Evolutionary conservation across 1,140 invertebrate genomes (phyloP), one percentile per base, ranked within the genome.

Genomic region (Trachymyrmex cornetzi): DNA sequence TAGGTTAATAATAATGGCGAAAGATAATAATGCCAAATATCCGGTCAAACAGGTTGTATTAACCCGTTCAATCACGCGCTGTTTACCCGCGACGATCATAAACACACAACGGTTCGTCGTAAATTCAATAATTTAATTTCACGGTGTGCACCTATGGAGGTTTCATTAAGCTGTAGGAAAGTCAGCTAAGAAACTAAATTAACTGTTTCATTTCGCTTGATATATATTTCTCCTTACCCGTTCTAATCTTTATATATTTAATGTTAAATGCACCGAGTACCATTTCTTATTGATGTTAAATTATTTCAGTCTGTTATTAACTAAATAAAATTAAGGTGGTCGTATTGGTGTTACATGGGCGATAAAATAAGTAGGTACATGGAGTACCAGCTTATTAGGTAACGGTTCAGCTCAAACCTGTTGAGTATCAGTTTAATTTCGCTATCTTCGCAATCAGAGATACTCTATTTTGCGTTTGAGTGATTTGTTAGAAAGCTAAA

Each of bases 11-110:
- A 66, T 44, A 66, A 64, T 24, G 48, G 19, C 30, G 48, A 80
- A 67, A 80, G 48, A 4, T 77, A 85, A 77, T 64, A 79, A 79
- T 24, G 24, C 38, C 22, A 69, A 77, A 85, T 80, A 85, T 84
- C 80, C 69, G 24, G 69, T 75, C 24, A 50, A 75, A 74, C 69
- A 61, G 57, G 80, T 75, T 38, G 67, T 14, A 75, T 63, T 48
- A 75, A 63, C 16, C 59, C 38, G 9, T 38, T 61, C 24, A 22
- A 74, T 61, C 69, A 44, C 14, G 16, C 55, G 55, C 67, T 55
- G 53, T 72, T 82, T 82, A 82, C 27, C 27, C 22, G 79, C 50
- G 53, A 71, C 4, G 12, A 24, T 81, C 30, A 44, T 27, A 57
- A 71, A 44, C 22, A 11, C 30, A 53, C 27, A 14, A 24, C 30